These are phyloP conservation scores for Microvelia longipes DNA, from an alignment of 1,140 invertebrate species.

Conservation along the genomic window DNA sequence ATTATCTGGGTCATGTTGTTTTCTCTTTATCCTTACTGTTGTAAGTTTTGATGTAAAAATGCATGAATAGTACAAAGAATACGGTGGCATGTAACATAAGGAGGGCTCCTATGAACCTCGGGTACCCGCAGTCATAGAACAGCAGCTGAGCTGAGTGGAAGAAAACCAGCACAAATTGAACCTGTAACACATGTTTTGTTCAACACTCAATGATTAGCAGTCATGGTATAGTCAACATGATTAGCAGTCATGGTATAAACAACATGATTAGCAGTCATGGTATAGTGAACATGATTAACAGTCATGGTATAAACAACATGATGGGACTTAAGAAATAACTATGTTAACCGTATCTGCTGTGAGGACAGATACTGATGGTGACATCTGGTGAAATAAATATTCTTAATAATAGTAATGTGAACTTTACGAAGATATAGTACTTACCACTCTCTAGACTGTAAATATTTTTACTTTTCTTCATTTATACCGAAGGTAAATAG, in stretches of 20 bases:
- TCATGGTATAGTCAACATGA: background rate
- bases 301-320: background rate
- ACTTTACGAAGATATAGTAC: no score
- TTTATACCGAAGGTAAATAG: no score
- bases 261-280: background rate
- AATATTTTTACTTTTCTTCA: no score
- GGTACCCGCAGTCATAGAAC: constrained; percentile 57
- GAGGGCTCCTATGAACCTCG: constrained; percentile 54
- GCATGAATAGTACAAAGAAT: constrained; percentile 77
- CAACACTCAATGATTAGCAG: background rate
- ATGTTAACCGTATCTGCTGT: background rate
- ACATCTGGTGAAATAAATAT: no score
- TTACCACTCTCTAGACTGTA: no score
- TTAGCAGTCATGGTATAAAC: background rate
- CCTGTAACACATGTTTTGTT: no score
- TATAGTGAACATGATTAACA: background rate
- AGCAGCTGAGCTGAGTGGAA: constrained; percentile 57
- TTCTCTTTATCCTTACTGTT: constrained; percentile 12
- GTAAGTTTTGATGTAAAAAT: constrained; percentile 81
- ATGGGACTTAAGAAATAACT: background rate
- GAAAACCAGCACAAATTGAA: constrained; percentile 63
- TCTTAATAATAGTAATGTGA: no score
- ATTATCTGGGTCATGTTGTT: no score
- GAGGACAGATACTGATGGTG: no score
- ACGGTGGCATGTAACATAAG: constrained; percentile 73